Evolutionary conservation across 35 echinoderm and acorn worm species (phyloP).

Genomic region (Hemicentrotus pulcherrimus): DNA sequence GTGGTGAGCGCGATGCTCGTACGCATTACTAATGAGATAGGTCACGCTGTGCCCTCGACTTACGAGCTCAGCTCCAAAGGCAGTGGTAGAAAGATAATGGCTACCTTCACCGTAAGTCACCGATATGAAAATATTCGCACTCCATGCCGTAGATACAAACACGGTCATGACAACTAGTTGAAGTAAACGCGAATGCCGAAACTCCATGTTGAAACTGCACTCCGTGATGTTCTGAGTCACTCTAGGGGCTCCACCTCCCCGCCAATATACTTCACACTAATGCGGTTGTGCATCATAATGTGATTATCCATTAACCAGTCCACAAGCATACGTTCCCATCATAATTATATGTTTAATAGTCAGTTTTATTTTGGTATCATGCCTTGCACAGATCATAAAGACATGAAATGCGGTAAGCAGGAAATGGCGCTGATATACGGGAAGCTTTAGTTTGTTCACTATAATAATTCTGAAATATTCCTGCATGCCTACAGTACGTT

Average conservation of each 20-base stretch:
- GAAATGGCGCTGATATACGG: no score
- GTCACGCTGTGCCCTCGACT: slow-evolving; percentile 71
- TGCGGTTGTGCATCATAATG: no score
- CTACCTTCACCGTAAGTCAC: slow-evolving; percentile 69
- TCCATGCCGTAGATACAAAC: neutral
- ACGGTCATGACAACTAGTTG: neutral
- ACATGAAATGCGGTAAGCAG: no score
- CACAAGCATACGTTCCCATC: no score
- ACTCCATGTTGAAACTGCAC: neutral
- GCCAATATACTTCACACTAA: no score
- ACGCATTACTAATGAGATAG: slow-evolving; percentile 54
- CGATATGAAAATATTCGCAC: slow-evolving; percentile 33
- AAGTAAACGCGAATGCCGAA: neutral
- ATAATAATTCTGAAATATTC: no score
- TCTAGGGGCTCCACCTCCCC: neutral
- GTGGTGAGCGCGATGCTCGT: slow-evolving; percentile 26
- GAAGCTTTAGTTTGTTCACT: no score
- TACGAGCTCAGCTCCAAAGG: slow-evolving; percentile 60
- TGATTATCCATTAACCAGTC: no score
- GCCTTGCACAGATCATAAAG: no score
- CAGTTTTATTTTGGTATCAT: no score
- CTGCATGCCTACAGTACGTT: no score
- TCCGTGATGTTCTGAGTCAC: neutral
- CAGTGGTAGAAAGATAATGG: slow-evolving; percentile 64
- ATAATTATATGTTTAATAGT: no score